These are phyloP conservation scores for Jordanella pulchra DNA, from an alignment of 2,797 vertebrate species.

Conservation along the genomic window DNA sequence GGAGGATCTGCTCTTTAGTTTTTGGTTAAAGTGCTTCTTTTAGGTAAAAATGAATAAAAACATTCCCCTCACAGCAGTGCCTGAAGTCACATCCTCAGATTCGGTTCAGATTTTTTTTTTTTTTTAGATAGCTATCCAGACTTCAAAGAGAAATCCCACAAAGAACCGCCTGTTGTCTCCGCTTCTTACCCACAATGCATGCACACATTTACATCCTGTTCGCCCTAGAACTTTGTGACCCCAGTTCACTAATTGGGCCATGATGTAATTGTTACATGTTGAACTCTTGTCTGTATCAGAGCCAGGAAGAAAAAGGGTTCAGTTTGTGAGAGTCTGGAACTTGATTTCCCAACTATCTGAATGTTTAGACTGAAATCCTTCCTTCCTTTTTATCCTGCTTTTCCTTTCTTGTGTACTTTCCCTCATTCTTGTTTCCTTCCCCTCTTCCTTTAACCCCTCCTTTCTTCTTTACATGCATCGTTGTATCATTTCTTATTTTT, in stretches of 20 bases:
- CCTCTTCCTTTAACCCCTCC: background rate
- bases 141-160: constrained; percentile 38
- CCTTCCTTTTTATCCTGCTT: no score
- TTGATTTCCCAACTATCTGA: background rate
- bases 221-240: constrained; percentile 36
- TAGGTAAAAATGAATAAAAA: background rate
- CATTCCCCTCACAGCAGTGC: background rate
- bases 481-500: no score
- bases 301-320: background rate
- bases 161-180: constrained; percentile 34
- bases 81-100: constrained; percentile 14
- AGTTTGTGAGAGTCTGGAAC: background rate
- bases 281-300: background rate
- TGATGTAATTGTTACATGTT: constrained; percentile 41
- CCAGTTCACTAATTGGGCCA: constrained; percentile 40
- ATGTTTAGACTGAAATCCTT: no score
- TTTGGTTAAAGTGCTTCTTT: background rate
- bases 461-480: no score
- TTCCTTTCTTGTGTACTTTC: no score
- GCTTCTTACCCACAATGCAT: constrained; percentile 5
- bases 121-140: constrained; percentile 10
- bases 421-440: background rate
- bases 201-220: constrained; percentile 20
- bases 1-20: background rate
- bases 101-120: constrained; percentile 23